Percentiles rank a stretch among this genome's conserved stretches.
These are phyloP conservation scores for Phyllotis vaccarum DNA, from an alignment of 2,797 vertebrate species.

Conservation along the genomic window DNA sequence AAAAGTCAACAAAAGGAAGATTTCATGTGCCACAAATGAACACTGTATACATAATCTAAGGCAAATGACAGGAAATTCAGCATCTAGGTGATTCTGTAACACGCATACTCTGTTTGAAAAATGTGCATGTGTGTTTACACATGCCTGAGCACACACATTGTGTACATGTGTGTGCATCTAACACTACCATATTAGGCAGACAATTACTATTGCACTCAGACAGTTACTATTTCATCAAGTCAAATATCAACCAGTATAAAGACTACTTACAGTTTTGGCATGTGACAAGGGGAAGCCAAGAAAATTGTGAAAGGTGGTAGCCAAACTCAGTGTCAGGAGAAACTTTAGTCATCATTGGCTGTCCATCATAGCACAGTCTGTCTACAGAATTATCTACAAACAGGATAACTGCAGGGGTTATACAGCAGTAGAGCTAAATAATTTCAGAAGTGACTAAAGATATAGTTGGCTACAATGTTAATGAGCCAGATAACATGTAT, in stretches of 20 bases:
- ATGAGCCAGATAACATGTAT: background rate
- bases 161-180: background rate
- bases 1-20: background rate
- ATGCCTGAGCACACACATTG: too few species aligned
- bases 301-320: slow-evolving; percentile 78
- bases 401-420: slow-evolving; percentile 65
- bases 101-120: background rate
- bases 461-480: background rate
- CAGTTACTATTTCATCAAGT: slow-evolving; percentile 71
- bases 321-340: slow-evolving; percentile 76
- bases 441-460: background rate
- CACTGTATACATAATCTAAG: background rate
- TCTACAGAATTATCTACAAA: slow-evolving; percentile 66
- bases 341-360: slow-evolving; percentile 72
- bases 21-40: background rate
- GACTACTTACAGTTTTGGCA: slow-evolving; percentile 74
- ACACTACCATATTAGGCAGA: background rate
- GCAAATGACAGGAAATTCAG: background rate
- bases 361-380: slow-evolving; percentile 74
- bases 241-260: slow-evolving; percentile 63
- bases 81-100: background rate
- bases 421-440: background rate
- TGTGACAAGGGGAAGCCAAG: slow-evolving; percentile 41
- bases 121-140: background rate
- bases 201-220: too few species aligned